Evolutionary conservation across 2,113 vertebrate species (phyloP).

Genomic region (sheep (Ovis aries)): ARS-UI_Ramb_v3.0 NC_056057.1:83861501-83862000

Average conservation of each 20-base stretch:
- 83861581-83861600: not conserved
- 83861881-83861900: not conserved
- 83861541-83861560: not conserved
- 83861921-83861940: not conserved
- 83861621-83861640: not conserved
- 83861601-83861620: not conserved
- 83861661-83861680: rapidly evolving
- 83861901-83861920: not conserved
- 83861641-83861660: not conserved
- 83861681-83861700: rapidly evolving
- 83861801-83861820: not conserved
- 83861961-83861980: not conserved
- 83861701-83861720: not conserved
- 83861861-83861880: not conserved
- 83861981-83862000: not conserved
- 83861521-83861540: not conserved
- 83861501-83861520: not conserved
- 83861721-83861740: not conserved
- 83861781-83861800: not conserved
- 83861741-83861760: rapidly evolving
- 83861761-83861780: not conserved
- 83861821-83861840: not conserved
- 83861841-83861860: not conserved
- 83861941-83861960: not conserved
- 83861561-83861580: not conserved